Evolutionary conservation across 2,797 vertebrate genomes (phyloP), one percentile per base, ranked within the genome.

Genomic region (Sus cebifrons): DNA sequence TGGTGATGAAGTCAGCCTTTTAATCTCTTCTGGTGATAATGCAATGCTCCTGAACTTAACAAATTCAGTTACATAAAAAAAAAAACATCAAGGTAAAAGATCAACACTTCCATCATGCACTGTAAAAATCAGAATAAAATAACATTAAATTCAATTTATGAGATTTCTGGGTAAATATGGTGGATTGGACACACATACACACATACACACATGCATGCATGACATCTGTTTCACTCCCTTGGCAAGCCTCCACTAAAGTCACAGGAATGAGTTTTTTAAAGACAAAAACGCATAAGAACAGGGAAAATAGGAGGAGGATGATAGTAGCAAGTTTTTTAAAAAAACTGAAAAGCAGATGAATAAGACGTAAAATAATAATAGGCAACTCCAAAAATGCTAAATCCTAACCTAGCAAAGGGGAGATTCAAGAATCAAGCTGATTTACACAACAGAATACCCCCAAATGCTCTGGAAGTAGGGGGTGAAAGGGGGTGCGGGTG

Each of bases 41-140:
- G 92, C 70, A 84, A 96, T 97, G 97, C 93, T 97, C 92, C 97
- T 74, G 36, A 65, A 70, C n/a, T 87, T 92, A 94, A 56, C 64
- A 58, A 95, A 79, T 91, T 52, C 0, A 56, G 73, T 96, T 96
- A 83, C 93, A 97, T 91, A 98, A 97, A 98, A 97, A 58, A 97
- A 58, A 58, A 93, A 92, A 90, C 32, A 62, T 6, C 54, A 60
- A 91, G 32, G 49, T 78, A 54, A 94, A 89, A 68, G 15, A 73
- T 44, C 86, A 71, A 70, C 9, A 56, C 27, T 40, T 78, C 54
- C 56, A 36, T 70, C 32, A 32, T 5, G 60, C 49, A 68, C 11
- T 75, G 44, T 71, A 78, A 95, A 91, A 32, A 13, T 25, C 64
- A 89, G 67, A 83, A 67, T 65, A 89, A 93, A 95, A 89, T 56